These are phyloP conservation scores for Mustelus asterias DNA, from an alignment of 2,113 vertebrate species.

Conservation along the genomic window DNA sequence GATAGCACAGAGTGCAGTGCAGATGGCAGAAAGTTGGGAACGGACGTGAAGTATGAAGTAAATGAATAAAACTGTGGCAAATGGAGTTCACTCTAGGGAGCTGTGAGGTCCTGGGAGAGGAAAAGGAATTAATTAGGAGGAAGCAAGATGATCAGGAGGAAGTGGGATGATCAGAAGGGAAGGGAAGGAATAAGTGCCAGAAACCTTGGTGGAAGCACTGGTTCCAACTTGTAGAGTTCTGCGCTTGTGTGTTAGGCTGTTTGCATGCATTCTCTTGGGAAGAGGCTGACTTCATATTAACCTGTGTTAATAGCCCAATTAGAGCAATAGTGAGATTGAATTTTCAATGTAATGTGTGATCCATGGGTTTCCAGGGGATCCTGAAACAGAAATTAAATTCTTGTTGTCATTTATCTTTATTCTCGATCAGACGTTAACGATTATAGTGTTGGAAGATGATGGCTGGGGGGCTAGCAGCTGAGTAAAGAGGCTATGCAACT, in stretches of 20 bases:
- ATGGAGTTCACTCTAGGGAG: too few relatives aligned
- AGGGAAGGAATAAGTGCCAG: too few relatives aligned
- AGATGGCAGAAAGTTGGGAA: too few relatives aligned
- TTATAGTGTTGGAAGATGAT: not conserved
- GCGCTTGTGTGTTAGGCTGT: not conserved
- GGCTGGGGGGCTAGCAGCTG: not conserved
- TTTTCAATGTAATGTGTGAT: not conserved
- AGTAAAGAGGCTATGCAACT: not conserved
- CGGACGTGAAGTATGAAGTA: too few relatives aligned
- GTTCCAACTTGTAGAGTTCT: not conserved
- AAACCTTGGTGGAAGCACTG: not conserved
- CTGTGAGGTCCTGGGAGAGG: too few relatives aligned
- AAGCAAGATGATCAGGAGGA: too few relatives aligned
- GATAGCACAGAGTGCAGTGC: too few relatives aligned
- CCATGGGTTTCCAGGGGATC: not conserved
- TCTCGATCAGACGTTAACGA: not conserved
- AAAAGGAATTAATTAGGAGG: too few relatives aligned
- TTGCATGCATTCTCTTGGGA: not conserved
- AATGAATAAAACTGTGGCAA: too few relatives aligned
- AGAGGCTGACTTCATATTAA: not conserved
- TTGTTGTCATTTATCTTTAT: not conserved
- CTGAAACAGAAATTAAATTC: not conserved
- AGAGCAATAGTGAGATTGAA: not conserved
- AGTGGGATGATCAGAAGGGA: too few relatives aligned
- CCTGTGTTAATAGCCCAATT: not conserved